Base-by-base conservation (phyloP, 2,888 invertebrate species). In the Bhutanitis thaidina region DNA sequence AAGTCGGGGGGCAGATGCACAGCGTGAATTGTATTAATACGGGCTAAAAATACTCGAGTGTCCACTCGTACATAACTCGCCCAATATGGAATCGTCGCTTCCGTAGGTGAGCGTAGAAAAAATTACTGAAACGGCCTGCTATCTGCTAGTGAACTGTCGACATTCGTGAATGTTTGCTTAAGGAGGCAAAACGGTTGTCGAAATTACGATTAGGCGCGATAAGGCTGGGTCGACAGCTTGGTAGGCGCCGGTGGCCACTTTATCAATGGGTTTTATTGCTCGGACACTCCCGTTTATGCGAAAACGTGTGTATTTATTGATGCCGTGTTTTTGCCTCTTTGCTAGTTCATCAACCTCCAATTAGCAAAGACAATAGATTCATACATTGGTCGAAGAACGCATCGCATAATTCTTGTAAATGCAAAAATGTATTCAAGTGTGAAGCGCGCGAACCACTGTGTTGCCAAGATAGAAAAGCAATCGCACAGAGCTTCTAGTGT, bases 151-250 rank as follows among this genome's bases (percentile, higher is more conserved):
- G 72, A 74, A 69, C 64, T 87, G 74, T 88, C 85, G 85, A 88
- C 86, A 80, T 77, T 75, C 69, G 77, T 75, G 73, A 59, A 67
- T 85, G 81, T 89, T 87, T 79, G 83, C 86, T 67, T 74, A 88
- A 74, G 77, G 74, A 81, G 84, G 80, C 86, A 77, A 87, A 87
- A 85, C 89, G 89, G 88, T 87, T 88, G 87, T 86, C 87, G 69
- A 79, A 79, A 80, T 71, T 77, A 37, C 78, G 87, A 87, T 87
- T 87, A 87, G 72, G 71, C 60, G 60, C 63, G 86, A 87, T 86
- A 87, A 85, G 71, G 66, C 58, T 58, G 55, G 76, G 82, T 82
- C 77, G 84, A 82, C 75, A 84, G 71, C 72, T n/a, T 75, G 63
- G 64, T 65, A 72, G 87, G 83, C 85, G 84, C 85, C 84, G 73